Conservation (phyloP, 2,113 vertebrate genomes). For the Vulpes vulpes region DNA sequence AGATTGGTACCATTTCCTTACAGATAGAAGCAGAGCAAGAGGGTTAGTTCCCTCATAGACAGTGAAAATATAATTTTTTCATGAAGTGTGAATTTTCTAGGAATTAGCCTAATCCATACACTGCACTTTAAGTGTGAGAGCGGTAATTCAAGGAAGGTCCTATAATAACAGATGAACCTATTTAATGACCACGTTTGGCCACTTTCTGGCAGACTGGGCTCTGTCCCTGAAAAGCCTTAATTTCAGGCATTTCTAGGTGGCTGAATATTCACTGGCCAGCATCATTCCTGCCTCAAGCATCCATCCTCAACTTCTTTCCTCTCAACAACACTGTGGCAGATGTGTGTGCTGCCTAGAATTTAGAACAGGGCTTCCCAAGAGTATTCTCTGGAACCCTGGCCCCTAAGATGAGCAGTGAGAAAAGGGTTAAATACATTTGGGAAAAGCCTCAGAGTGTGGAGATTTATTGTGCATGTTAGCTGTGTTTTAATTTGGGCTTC, state of each 20-base stretch:
- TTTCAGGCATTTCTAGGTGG: neutral
- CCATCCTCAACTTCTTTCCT: neutral
- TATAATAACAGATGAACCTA: neutral
- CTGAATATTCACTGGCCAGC: rapidly evolving
- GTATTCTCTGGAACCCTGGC: neutral
- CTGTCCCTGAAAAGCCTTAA: neutral
- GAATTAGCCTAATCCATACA: neutral
- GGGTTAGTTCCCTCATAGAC: neutral
- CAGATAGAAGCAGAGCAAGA: neutral
- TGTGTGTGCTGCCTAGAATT: rapidly evolving
- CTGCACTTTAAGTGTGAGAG: neutral
- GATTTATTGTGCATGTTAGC: neutral
- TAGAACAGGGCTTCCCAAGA: neutral
- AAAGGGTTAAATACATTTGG: neutral
- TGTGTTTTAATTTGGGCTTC: neutral
- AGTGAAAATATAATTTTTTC: neutral
- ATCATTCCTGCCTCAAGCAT: neutral
- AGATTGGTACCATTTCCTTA: neutral
- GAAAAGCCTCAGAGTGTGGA: neutral
- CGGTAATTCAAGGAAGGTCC: neutral
- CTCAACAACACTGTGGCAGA: neutral
- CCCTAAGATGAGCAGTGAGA: neutral
- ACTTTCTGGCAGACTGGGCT: neutral
- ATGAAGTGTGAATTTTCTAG: neutral
- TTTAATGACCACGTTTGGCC: rapidly evolving